Base-by-base conservation (phyloP, 1,140 invertebrate species). In the Meloidogyne hapla region DNA sequence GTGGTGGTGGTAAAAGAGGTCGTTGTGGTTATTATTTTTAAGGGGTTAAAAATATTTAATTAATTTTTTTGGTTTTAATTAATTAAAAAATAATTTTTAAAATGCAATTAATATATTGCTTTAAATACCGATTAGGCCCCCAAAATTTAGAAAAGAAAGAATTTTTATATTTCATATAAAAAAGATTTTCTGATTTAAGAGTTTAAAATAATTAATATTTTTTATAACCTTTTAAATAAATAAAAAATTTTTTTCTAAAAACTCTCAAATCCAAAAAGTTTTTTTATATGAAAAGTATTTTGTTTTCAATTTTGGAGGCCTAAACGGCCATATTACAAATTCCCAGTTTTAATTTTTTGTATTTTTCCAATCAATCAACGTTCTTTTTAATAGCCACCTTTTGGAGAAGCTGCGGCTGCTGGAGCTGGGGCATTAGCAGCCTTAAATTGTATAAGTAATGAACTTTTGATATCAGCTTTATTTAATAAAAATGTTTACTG, bases 271-370 rank as follows among this genome's bases (percentile, higher is more conserved):
- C 45, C n/a, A 56, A 56, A 56, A n/a, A 33, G 4, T 4, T n/a
- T 56, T 56, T 56, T 56, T 56, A 56, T 56, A 56, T 56, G 48
- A 56, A 56, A 21, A 56, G 48, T 56, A 56, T 56, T 56, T n/a
- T 56, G 45, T 42, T 56, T 56, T 56, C 48, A 56, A 56, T 56
- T 56, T 56, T 56, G 48, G 48, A 56, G 48, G 48, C 48, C 48
- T 56, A 56, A 56, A 56, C 12, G 8, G 48, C 48, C n/a, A 56
- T 5, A n/a, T 8, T n/a, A n/a, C n/a, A n/a, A n/a, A n/a, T n/a
- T 56, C 18, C 48, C 48, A 56, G 48, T 56, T 56, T 56, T n/a
- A n/a, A 56, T n/a, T 56, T 15, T 56, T 56, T n/a, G 33, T 33
- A 33, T 33, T 33, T 33, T 33, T 33, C 18, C n/a, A 56, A 56